Evolutionary conservation across 2,888 invertebrate species (phyloP), one percentile per base, ranked within the genome.

Genomic region (Teinopalpus imperialis): DNA sequence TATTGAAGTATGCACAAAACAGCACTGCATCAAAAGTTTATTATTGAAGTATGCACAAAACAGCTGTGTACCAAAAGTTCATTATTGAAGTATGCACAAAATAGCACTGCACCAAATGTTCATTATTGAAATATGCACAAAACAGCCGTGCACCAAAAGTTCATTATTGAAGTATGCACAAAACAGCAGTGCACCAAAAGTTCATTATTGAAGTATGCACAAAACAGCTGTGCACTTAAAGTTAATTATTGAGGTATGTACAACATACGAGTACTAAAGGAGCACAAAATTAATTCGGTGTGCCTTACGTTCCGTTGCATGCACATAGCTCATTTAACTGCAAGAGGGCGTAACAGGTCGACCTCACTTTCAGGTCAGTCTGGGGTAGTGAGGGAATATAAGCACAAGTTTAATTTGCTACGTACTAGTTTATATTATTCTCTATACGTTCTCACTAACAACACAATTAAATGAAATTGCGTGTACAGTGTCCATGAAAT

Each of bases 301-400:
- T 56, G 51, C 52, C 54, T 51, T 49, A 59, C 61, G 58, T 66
- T 66, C 53, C 64, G 55, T 80, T 69, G 78, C 80, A 82, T 81
- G 81, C 66, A 64, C 51, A 56, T 53, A 44, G 66, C 69, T 69
- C 74, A 68, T 81, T 80, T 68, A 54, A 55, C 56, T 53, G 50
- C 51, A 58, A 47, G 54, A 65, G 79, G 81, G 80, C 76, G 77
- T 80, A 77, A 77, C 79, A 79, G 71, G 78, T 76, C 69, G 74
- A 56, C 70, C 72, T 69, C 59, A 61, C 67, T 71, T 63, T 63
- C 66, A 65, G 73, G 74, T 76, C 74, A 72, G 59, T 58, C 63
- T 52, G 55, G 57, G 61, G 57, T 53, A 45, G 56, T 55, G 49
- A 39, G 30, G 23, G 21, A 26, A 21, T 20, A 13, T 40, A 40